Conservation (phyloP, 2,113 vertebrate species). For the Piliocolobus tephrosceles region DNA sequence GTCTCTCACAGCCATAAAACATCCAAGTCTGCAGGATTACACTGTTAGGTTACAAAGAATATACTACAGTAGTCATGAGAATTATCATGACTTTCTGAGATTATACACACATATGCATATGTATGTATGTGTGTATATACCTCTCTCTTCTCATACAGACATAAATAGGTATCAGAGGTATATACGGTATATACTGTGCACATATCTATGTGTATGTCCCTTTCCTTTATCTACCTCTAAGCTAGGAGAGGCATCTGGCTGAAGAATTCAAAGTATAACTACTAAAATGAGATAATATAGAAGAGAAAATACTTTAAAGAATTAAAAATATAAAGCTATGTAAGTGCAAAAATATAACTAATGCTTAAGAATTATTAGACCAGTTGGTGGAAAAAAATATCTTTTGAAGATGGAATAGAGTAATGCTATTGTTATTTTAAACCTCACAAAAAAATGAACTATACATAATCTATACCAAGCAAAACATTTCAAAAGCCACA, state of each 20-base stretch:
- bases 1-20: neutral
- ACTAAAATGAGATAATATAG: neutral
- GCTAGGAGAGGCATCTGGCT: neutral
- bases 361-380: neutral
- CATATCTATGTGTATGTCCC: neutral
- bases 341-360: neutral
- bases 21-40: neutral
- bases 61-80: neutral
- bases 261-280: conserved; percentile 1
- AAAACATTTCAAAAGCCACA: conserved; percentile 47
- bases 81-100: neutral
- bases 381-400: neutral
- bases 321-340: neutral
- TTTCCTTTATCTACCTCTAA: neutral
- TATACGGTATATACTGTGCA: neutral
- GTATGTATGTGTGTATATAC: neutral
- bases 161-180: neutral
- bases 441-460: conserved; percentile 28
- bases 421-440: neutral
- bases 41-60: neutral
- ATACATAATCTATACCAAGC: neutral
- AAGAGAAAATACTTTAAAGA: neutral
- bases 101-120: neutral
- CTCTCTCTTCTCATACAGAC: neutral
- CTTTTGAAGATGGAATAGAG: neutral